Evolutionary conservation across 2,113 vertebrate genomes (phyloP).

Genomic region (Catharus minimus): DNA sequence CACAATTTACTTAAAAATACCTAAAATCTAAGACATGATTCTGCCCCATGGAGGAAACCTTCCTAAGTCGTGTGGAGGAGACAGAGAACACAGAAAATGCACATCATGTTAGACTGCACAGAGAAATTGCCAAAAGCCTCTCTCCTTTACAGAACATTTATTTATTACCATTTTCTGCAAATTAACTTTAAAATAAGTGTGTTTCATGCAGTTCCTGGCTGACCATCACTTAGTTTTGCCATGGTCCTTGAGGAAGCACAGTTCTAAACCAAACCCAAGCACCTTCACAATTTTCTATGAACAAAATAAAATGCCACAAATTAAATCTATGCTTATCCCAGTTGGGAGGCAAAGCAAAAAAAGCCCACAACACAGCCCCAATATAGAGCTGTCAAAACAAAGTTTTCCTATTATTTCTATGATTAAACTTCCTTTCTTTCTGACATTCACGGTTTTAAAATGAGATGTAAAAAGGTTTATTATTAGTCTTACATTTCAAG

Average conservation of each 20-base stretch:
- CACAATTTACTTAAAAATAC: neutral
- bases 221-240: neutral
- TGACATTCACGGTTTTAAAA: conserved; percentile 1
- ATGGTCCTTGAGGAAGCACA: neutral
- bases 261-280: neutral
- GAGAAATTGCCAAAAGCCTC: neutral
- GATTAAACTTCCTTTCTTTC: conserved; percentile 1
- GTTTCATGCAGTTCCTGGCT: neutral
- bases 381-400: neutral
- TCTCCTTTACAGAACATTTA: neutral
- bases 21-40: neutral
- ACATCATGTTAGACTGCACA: neutral
- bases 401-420: neutral
- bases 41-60: neutral
- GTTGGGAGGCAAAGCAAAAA: neutral
- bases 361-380: neutral
- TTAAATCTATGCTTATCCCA: neutral
- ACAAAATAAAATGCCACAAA: neutral
- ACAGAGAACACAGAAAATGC: neutral
- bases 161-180: neutral
- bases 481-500: conserved; percentile 6
- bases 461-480: neutral
- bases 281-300: neutral
- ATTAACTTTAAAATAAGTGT: neutral
- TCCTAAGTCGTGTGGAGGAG: neutral